Conservation (phyloP, 2,113 vertebrate species). For the Ictalurus punctatus region DNA sequence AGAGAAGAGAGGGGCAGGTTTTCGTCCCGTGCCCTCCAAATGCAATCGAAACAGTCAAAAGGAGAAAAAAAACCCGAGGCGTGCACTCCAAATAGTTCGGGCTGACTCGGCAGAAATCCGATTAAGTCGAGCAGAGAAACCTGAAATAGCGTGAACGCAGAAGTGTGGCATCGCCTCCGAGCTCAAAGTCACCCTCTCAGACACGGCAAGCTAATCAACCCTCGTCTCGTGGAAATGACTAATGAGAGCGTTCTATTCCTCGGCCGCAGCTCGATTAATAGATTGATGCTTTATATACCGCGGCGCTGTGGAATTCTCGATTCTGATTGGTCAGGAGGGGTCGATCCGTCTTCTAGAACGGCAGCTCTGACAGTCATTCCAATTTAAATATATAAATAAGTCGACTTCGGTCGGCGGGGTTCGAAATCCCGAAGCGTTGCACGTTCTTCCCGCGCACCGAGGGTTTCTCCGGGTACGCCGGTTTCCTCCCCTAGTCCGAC, state of each 20-base stretch:
- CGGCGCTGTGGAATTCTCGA: not conserved
- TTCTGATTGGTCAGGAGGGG: not conserved
- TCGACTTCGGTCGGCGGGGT: too few species aligned
- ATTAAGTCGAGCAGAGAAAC: slow-evolving; percentile 55
- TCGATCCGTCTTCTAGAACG: not conserved
- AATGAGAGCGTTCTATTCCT: not conserved
- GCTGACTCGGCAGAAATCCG: slow-evolving; percentile 60
- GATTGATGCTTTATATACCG: not conserved
- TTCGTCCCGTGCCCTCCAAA: slow-evolving; percentile 52
- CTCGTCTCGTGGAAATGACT: not conserved
- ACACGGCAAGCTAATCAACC: slow-evolving; percentile 12
- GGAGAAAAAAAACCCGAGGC: slow-evolving; percentile 38
- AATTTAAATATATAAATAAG: not conserved
- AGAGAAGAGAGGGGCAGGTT: not conserved
- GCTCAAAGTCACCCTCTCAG: slow-evolving; percentile 56
- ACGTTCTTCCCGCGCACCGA: too few species aligned
- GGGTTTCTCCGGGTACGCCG: too few species aligned
- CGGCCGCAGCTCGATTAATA: not conserved
- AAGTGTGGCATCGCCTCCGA: slow-evolving; percentile 31
- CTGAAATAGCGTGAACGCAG: slow-evolving; percentile 53
- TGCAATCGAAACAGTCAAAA: slow-evolving; percentile 59
- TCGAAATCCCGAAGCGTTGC: too few species aligned
- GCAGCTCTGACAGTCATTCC: not conserved
- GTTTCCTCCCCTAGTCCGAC: too few species aligned
- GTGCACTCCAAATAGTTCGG: slow-evolving; percentile 51